Evolutionary conservation across 2,888 invertebrate species (phyloP).

Genomic region (Drosophila falleni): DNA sequence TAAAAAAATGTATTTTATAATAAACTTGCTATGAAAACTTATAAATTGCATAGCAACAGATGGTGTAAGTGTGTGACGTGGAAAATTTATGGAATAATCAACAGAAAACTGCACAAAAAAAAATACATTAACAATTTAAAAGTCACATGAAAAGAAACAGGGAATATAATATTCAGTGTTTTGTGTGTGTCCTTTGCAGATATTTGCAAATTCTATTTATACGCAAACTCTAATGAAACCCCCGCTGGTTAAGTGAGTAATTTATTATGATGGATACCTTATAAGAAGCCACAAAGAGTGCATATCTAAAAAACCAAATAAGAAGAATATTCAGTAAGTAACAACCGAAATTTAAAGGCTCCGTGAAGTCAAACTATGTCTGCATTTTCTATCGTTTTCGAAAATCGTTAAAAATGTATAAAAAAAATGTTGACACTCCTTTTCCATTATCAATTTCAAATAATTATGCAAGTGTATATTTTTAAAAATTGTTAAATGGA

Average conservation of each 20-base stretch:
- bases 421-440: too few relatives aligned
- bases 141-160: slow-evolving; percentile 22
- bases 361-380: neutral
- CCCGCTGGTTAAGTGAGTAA: slow-evolving; percentile 8
- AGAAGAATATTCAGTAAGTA: neutral
- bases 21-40: slow-evolving; percentile 19
- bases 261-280: slow-evolving; percentile 58
- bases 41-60: slow-evolving; percentile 14
- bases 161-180: slow-evolving; percentile 19
- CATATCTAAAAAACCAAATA: neutral
- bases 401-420: too few relatives aligned
- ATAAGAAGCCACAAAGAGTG: neutral
- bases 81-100: slow-evolving; percentile 9
- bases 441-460: too few relatives aligned
- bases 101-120: slow-evolving; percentile 2
- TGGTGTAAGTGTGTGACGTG: slow-evolving; percentile 2
- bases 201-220: slow-evolving; percentile 47
- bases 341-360: neutral
- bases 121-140: slow-evolving; percentile 11
- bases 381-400: neutral
- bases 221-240: slow-evolving; percentile 8
- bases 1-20: neutral
- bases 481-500: too few relatives aligned
- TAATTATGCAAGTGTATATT: too few relatives aligned
- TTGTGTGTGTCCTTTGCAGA: slow-evolving; percentile 11